These are phyloP conservation scores for Gila orcuttii DNA, from an alignment of 2,113 vertebrate genomes.

Conservation along the genomic window DNA sequence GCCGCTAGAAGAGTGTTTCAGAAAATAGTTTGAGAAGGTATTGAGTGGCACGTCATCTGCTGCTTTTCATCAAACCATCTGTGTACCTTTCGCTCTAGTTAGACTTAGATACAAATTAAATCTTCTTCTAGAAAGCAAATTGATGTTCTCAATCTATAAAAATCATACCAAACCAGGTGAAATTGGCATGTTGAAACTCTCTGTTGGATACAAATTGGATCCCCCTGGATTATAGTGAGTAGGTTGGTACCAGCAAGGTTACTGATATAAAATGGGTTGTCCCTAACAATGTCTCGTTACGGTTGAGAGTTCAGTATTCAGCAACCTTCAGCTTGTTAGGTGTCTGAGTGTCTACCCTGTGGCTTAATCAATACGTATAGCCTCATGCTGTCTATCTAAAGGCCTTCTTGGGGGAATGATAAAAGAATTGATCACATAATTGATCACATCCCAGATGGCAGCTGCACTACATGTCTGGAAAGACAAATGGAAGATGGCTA, in stretches of 20 bases:
- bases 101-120: not conserved
- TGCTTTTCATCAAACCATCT: not conserved
- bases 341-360: slow-evolving; percentile 24
- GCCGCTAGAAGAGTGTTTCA: not conserved
- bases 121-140: not conserved
- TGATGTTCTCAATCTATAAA: not conserved
- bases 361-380: slow-evolving; percentile 51
- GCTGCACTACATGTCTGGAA: slow-evolving; percentile 23
- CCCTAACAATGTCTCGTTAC: slow-evolving; percentile 32
- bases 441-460: slow-evolving; percentile 37
- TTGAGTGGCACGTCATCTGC: not conserved
- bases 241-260: not conserved
- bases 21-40: not conserved
- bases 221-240: slow-evolving; percentile 3
- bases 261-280: slow-evolving; percentile 37
- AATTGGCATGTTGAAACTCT: slow-evolving; percentile 31
- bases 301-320: slow-evolving; percentile 18
- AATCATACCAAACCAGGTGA: not conserved
- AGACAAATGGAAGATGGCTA: slow-evolving; percentile 41
- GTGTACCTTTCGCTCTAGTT: not conserved
- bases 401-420: slow-evolving; percentile 44
- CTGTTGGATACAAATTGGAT: slow-evolving; percentile 33
- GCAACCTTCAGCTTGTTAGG: slow-evolving; percentile 47
- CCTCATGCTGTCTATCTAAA: slow-evolving; percentile 39
- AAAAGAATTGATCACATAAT: slow-evolving; percentile 53